These are phyloP conservation scores for Falco naumanni DNA, from an alignment of 2,797 vertebrate genomes.

Conservation along the genomic window DNA sequence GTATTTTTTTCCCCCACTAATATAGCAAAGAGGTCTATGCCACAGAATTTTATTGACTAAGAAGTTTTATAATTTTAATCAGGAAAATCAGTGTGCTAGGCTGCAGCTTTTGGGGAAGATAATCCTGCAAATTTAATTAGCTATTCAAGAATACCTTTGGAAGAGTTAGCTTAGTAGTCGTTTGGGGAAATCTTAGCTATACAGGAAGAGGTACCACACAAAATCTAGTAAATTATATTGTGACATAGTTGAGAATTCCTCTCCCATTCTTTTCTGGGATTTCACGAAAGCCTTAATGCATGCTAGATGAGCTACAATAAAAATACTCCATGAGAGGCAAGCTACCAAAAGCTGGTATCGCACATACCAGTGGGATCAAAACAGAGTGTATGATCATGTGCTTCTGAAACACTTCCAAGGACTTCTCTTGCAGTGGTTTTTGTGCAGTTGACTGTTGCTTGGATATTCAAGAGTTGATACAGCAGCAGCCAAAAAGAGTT, in stretches of 20 bases:
- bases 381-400: not conserved
- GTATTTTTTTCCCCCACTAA: not conserved
- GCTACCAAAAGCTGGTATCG: not conserved
- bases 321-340: not conserved
- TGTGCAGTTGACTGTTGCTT: not conserved
- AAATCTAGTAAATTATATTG: not conserved
- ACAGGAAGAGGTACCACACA: not conserved
- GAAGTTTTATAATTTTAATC: not conserved
- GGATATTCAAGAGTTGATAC: not conserved
- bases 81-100: not conserved
- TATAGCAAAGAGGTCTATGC: not conserved
- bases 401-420: slow-evolving; percentile 17
- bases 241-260: not conserved
- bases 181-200: not conserved
- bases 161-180: not conserved
- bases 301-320: not conserved
- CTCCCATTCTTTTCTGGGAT: not conserved
- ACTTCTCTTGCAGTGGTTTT: not conserved
- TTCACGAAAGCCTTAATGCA: not conserved
- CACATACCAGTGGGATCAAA: slow-evolving; percentile 11
- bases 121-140: not conserved
- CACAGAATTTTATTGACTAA: not conserved
- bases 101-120: not conserved
- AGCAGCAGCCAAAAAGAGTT: not conserved
- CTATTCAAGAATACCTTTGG: not conserved